Conservation (phyloP, 2,888 invertebrate species). For the Diloba caeruleocephala region DNA sequence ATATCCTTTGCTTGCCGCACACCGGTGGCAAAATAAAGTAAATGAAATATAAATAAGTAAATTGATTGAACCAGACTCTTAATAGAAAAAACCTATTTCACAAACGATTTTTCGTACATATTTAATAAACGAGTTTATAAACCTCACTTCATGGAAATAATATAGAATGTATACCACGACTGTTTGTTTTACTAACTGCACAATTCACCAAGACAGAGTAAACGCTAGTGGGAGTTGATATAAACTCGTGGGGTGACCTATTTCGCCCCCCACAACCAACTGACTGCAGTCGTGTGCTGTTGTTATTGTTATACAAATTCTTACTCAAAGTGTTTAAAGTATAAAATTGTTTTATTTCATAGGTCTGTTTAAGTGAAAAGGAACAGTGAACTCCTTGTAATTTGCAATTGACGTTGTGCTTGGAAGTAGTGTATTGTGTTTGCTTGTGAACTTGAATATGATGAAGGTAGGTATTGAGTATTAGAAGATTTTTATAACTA, state of each 20-base stretch:
- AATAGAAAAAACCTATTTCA: too few relatives aligned
- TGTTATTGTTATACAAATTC: slow-evolving; percentile 14
- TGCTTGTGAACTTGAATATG: slow-evolving; percentile 47
- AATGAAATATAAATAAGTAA: too few relatives aligned
- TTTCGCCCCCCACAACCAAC: slow-evolving; percentile 74
- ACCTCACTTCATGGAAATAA: too few relatives aligned
- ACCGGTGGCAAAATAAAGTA: too few relatives aligned
- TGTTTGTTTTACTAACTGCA: slow-evolving; percentile 18
- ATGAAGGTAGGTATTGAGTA: slow-evolving; percentile 58
- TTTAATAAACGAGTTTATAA: too few relatives aligned
- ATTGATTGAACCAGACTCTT: too few relatives aligned
- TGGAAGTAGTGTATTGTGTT: slow-evolving; percentile 46
- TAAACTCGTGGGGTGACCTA: slow-evolving; percentile 80
- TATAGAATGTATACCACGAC: slow-evolving; percentile 1
- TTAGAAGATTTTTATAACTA: too few relatives aligned
- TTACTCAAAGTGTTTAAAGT: slow-evolving; percentile 21
- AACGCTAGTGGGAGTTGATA: slow-evolving; percentile 73
- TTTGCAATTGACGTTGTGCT: slow-evolving; percentile 21
- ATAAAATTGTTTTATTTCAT: slow-evolving; percentile 10
- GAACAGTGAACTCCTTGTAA: slow-evolving; percentile 18
- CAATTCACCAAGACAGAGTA: slow-evolving; percentile 5
- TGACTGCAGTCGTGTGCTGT: slow-evolving; percentile 60
- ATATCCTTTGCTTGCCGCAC: too few relatives aligned
- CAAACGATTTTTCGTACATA: too few relatives aligned
- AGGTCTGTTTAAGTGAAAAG: slow-evolving; percentile 16